Evolutionary conservation across 2,888 invertebrate genomes (phyloP).

Genomic region (Peribatodes rhomboidaria): DNA sequence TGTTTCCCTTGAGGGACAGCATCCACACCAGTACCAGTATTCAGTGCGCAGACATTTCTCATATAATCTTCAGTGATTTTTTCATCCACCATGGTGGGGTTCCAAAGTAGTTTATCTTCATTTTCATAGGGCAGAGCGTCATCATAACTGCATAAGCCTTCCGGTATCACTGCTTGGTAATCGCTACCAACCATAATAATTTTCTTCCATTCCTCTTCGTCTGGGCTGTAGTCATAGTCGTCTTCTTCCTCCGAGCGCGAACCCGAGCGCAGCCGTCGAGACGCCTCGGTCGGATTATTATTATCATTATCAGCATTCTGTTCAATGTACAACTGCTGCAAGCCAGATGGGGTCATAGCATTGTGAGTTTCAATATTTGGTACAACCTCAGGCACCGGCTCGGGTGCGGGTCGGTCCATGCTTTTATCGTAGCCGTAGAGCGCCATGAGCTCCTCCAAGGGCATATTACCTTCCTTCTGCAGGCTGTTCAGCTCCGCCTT

Average conservation of each 20-base stretch:
- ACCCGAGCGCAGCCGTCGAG: conserved; percentile 85
- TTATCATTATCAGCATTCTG: conserved; percentile 60
- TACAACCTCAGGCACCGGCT: conserved; percentile 71
- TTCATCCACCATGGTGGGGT: conserved; percentile 92
- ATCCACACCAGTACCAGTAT: conserved; percentile 73
- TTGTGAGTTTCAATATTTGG: conserved; percentile 63
- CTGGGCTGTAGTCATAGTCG: conserved; percentile 93
- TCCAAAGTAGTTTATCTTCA: conserved; percentile 98
- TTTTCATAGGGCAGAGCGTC: conserved; percentile 98
- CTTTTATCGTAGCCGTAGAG: conserved; percentile 92
- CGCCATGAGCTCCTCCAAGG: conserved; percentile 96
- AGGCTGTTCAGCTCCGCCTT: conserved; percentile 95
- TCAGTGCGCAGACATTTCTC: conserved; percentile 86
- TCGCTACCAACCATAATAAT: conserved; percentile 98
- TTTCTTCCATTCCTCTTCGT: conserved; percentile 96
- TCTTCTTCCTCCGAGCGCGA: conserved; percentile 94
- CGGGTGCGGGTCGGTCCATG: conserved; percentile 75
- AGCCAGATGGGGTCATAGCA: conserved; percentile 64
- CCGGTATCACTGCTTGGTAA: conserved; percentile 97
- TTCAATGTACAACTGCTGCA: conserved; percentile 72
- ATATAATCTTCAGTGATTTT: conserved; percentile 93
- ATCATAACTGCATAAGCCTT: conserved; percentile 96
- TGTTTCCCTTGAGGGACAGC: conserved; percentile 91
- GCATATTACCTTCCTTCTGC: conserved; percentile 98
- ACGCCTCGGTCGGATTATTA: conserved; percentile 65